Conservation (phyloP, 2,797 vertebrate genomes). For the Cephalopachus bancanus region DNA sequence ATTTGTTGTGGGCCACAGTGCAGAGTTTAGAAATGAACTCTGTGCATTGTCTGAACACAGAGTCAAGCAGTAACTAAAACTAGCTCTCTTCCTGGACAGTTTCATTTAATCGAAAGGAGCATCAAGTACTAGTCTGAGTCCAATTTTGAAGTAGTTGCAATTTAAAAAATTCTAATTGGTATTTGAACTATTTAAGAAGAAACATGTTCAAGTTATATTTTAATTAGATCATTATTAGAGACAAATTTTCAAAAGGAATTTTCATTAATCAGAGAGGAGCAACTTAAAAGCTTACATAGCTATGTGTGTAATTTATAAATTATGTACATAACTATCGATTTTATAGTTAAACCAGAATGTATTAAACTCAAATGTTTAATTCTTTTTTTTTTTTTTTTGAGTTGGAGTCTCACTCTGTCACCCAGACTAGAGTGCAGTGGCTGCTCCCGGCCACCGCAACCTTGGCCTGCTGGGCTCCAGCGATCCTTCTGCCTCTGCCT, state of each 20-base stretch:
- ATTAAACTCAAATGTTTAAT: slow-evolving; percentile 49
- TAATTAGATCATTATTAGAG: slow-evolving; percentile 29
- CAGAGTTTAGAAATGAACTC: neutral
- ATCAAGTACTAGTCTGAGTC: slow-evolving; percentile 25
- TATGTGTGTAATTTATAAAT: slow-evolving; percentile 33
- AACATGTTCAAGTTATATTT: slow-evolving; percentile 32
- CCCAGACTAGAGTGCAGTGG: too few relatives aligned
- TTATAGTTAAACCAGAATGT: slow-evolving; percentile 2
- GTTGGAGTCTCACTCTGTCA: too few relatives aligned
- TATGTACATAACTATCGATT: neutral
- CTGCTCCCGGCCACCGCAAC: too few relatives aligned
- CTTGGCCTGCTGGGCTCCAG: too few relatives aligned
- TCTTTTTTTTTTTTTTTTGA: neutral
- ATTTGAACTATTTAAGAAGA: neutral
- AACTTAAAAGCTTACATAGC: slow-evolving; percentile 15
- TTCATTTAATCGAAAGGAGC: slow-evolving; percentile 30
- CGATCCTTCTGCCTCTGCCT: too few relatives aligned
- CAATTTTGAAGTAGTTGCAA: slow-evolving; percentile 24
- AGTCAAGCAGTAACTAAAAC: neutral
- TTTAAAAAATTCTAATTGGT: neutral
- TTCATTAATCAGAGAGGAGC: slow-evolving; percentile 45
- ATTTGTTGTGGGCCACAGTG: neutral
- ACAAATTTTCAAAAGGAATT: slow-evolving; percentile 24
- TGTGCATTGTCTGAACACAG: neutral
- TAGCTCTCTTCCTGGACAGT: neutral